Percentiles rank a stretch among this genome's conserved stretches.
Evolutionary conservation across 2,113 vertebrate species (phyloP).

Genomic region (Tursiops truncatus): DNA sequence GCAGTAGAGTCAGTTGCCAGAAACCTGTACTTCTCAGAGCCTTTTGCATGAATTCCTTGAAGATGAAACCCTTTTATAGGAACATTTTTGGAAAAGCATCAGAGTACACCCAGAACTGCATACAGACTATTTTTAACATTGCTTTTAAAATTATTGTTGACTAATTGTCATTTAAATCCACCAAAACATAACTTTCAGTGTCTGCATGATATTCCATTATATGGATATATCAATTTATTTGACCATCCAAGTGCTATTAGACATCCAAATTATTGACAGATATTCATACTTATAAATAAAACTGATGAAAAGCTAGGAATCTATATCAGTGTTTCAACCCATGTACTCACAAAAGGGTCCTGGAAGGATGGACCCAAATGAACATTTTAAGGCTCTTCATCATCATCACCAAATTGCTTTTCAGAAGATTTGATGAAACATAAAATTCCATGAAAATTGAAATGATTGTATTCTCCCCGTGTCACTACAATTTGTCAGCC

Average conservation of each 20-base stretch:
- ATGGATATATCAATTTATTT: neutral
- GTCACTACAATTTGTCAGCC: neutral
- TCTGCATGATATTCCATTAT: neutral
- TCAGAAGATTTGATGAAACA: neutral
- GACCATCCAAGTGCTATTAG: neutral
- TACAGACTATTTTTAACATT: neutral
- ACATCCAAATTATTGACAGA: neutral
- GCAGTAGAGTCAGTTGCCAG: no score
- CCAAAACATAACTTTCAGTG: neutral
- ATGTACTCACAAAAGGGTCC: neutral
- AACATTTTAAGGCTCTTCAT: neutral
- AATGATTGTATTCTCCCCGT: neutral
- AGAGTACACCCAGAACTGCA: no score
- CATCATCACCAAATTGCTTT: neutral
- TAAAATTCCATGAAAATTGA: neutral
- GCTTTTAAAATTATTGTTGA: neutral
- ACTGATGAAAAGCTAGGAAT: neutral
- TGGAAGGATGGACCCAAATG: neutral
- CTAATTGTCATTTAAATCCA: neutral
- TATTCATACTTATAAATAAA: neutral
- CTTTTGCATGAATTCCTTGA: no score
- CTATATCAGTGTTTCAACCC: neutral
- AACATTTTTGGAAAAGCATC: no score
- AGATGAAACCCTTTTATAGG: no score
- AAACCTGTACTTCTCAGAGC: no score